Base-by-base conservation (phyloP, 2,113 vertebrate species). In the Rallus limicola region DNA sequence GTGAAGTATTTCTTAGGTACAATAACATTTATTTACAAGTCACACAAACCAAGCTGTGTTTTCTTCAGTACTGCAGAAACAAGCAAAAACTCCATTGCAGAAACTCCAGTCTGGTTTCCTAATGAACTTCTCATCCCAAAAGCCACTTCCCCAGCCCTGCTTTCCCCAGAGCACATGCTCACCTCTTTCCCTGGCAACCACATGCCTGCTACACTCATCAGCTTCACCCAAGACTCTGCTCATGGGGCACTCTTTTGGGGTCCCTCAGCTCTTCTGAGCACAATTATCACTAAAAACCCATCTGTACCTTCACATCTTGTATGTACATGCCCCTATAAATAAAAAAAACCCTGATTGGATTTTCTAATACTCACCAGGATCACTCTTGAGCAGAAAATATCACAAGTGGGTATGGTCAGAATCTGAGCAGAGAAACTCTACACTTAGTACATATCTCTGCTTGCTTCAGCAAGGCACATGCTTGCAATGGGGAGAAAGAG, bases 401-500 rank as follows among this genome's bases (percentile, higher is more conserved):
- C 7, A 6, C 0, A 1, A 2, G 31, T 56, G 28, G 6, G 3
- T 2, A 65, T 0, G 0, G 36, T 4, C 42, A 42, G 34, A 29
- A 16, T 1, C 25, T 11, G 6, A 80, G 58, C 63, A 52, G 34
- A 28, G 15, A 52, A 67, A 33, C 31, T 31, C 17, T 3, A 1
- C 0, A 2, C 16, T 65, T 5, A 5, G 4, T 34, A 13, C 4
- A 0, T 2, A 19, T 5, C 17, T 81, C 34, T 16, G 14, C 29
- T 34, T 31, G 5, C 10, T 56, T 7, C 11, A 56, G 13, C 6
- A 3, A 63, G 25, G 14, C 8, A 48, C 2, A 3, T 26, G 13
- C n/a, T 62, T 40, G 7, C 21, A 19, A 26, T 2, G 5, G 0
- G 3, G 4, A 8, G 6, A 26, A 36, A 15, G n/a, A 9, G 13